Evolutionary conservation across 2,113 vertebrate species (phyloP).

Genomic region (Pedionomus torquatus): DNA sequence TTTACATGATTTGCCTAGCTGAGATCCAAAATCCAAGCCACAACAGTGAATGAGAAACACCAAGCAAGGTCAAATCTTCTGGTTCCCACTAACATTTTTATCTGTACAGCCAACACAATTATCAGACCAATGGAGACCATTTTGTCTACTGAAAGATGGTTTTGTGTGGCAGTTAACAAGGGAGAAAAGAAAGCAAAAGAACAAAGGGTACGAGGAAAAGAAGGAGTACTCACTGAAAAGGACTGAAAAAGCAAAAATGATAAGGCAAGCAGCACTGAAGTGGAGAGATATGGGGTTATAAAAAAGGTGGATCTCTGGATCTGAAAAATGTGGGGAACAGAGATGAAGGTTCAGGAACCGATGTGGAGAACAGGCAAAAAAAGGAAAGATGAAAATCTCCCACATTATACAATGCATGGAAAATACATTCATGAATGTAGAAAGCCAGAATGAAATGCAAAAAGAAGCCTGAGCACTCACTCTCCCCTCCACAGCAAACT

Average conservation of each 20-base stretch:
- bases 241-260: background rate
- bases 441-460: background rate
- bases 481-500: background rate
- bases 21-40: conserved; percentile 64
- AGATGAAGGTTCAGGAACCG: background rate
- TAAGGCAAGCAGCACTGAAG: background rate
- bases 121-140: background rate
- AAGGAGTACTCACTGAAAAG: background rate
- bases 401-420: background rate
- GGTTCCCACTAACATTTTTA: conserved; percentile 50
- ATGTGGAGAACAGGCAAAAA: background rate
- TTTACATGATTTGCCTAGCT: conserved; percentile 33
- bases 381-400: background rate
- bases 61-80: conserved; percentile 67
- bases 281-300: background rate
- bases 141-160: background rate
- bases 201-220: background rate
- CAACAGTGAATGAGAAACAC: conserved; percentile 63
- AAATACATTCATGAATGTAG: background rate
- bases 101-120: conserved; percentile 30
- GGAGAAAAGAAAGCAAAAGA: background rate
- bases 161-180: conserved; percentile 18
- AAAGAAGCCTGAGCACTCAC: background rate
- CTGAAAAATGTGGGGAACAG: background rate
- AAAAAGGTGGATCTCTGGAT: background rate